Percentiles rank a stretch among this genome's conserved stretches.
Conservation (phyloP, 2,888 invertebrate species). For the Frankliniella intonsa region DNA sequence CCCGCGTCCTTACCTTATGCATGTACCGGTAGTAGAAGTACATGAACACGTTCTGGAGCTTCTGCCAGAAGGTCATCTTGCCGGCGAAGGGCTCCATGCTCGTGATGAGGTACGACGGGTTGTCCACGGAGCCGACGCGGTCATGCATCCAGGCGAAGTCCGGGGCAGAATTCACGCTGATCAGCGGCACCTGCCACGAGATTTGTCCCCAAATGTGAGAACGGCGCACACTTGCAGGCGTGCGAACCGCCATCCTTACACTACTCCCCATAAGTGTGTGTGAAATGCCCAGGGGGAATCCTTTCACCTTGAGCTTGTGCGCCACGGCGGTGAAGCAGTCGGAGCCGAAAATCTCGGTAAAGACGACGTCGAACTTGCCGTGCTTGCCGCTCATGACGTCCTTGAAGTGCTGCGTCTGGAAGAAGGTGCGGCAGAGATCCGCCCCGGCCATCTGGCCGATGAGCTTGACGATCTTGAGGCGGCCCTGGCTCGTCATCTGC, state of each 20-base stretch:
- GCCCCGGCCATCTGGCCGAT: background rate
- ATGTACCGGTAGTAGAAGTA: background rate
- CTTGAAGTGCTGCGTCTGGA: background rate
- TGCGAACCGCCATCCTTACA: no score
- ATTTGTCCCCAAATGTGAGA: background rate
- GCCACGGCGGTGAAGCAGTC: constrained; percentile 38
- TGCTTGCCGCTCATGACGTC: constrained; percentile 14
- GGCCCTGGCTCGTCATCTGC: constrained; percentile 24
- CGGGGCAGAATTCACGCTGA: constrained; percentile 38
- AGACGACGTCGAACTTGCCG: constrained; percentile 38
- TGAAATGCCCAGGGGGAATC: no score
- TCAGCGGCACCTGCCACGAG: constrained; percentile 34
- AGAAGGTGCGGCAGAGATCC: background rate
- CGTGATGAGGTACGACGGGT: constrained; percentile 38
- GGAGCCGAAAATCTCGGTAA: constrained; percentile 39
- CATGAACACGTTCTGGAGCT: constrained; percentile 49
- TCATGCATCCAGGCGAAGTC: constrained; percentile 38
- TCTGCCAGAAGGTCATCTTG: constrained; percentile 45
- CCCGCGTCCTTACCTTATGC: background rate
- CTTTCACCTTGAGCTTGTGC: constrained; percentile 35
- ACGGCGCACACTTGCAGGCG: no score
- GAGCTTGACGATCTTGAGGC: constrained; percentile 17
- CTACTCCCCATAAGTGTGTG: no score
- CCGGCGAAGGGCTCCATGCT: constrained; percentile 35
- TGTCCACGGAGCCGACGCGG: constrained; percentile 38